phyloP scores from a whole-genome alignment of 2,888 invertebrate species.

The Dasysyrphus albostriatus region DNA sequence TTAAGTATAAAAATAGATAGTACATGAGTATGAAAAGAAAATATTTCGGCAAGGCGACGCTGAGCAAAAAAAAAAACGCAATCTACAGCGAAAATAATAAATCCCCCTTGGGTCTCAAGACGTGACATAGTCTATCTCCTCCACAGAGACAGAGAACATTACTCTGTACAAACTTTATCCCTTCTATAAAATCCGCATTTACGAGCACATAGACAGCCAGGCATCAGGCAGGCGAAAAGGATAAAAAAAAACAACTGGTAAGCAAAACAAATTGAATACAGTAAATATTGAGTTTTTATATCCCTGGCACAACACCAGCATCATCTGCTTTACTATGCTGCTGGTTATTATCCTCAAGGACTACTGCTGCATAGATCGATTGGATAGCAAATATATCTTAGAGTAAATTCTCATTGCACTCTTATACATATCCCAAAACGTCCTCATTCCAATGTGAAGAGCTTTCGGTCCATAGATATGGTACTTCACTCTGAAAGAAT shows the following conservation, averaged over 20 bases:
- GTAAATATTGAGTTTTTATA: constrained; percentile 71
- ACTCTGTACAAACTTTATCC: constrained; percentile 59
- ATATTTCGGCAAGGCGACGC: constrained; percentile 15
- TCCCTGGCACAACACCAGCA: constrained; percentile 52
- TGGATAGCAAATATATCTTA: constrained; percentile 65
- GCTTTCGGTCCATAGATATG: not conserved
- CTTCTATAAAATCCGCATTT: constrained; percentile 61
- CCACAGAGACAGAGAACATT: constrained; percentile 8
- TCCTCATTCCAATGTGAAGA: constrained; percentile 12
- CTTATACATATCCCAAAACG: constrained; percentile 28
- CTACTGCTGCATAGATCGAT: constrained; percentile 64
- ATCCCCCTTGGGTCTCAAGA: constrained; percentile 70
- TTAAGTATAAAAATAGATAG: constrained; percentile 23
- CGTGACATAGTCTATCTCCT: constrained; percentile 65
- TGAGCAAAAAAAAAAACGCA: constrained; percentile 34
- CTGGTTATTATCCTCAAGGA: constrained; percentile 67
- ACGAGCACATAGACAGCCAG: constrained; percentile 47
- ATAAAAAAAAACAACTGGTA: constrained; percentile 19
- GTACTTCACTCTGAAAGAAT: not conserved
- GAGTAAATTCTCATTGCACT: constrained; percentile 62
- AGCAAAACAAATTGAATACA: constrained; percentile 73
- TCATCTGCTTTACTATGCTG: constrained; percentile 58
- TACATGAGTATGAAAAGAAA: constrained; percentile 21
- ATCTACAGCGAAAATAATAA: constrained; percentile 66
- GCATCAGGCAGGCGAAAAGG: not conserved